Percentiles rank a stretch among this genome's conserved stretches.
phyloP scores from a whole-genome alignment of 2,797 vertebrate species.

The Cossypha caffra region DNA sequence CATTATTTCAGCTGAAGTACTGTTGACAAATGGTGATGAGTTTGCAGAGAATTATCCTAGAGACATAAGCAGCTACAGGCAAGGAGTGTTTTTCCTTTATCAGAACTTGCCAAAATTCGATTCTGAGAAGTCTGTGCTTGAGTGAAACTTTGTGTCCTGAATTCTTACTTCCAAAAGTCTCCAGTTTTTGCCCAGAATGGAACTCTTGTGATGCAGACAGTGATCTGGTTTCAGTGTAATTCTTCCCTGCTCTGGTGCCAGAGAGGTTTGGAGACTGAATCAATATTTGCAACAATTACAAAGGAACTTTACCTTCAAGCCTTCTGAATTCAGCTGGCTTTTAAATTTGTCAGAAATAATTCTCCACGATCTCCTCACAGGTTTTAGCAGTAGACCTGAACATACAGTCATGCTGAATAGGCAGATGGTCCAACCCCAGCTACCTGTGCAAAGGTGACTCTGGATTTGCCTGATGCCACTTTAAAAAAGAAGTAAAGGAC shows the following conservation, averaged over 20 bases:
- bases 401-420: neutral
- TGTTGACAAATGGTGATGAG: neutral
- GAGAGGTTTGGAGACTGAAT: neutral
- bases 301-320: neutral
- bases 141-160: neutral
- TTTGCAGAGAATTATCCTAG: neutral
- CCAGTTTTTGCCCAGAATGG: neutral
- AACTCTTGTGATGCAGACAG: neutral
- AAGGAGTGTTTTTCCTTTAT: neutral
- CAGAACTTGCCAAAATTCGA: neutral
- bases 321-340: neutral
- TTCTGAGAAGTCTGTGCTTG: neutral
- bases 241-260: neutral
- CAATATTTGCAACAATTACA: slow-evolving; percentile 27
- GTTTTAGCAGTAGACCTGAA: neutral
- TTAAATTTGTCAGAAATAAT: slow-evolving; percentile 2
- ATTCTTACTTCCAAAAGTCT: neutral
- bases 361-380: neutral
- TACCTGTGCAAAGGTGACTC: neutral
- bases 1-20: neutral
- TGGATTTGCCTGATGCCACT: neutral
- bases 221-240: neutral
- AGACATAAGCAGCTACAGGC: neutral
- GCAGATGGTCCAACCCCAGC: neutral
- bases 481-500: neutral